Evolutionary conservation across 2,113 vertebrate species (phyloP), one percentile per base, ranked within the genome.

Genomic region (Hippopotamus amphibius): DNA sequence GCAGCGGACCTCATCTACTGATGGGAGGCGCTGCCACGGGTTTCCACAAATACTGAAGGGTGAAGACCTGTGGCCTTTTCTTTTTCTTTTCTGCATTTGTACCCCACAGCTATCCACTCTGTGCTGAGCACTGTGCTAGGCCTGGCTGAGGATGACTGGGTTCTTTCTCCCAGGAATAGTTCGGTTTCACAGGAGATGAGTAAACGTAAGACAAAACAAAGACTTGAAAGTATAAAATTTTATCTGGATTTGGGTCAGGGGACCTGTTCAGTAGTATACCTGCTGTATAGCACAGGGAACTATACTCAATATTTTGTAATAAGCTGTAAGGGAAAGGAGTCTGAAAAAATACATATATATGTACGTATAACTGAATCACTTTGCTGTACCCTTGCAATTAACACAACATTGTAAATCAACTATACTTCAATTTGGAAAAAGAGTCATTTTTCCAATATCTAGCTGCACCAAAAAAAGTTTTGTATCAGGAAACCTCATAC

Each of bases 191-290:
- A 50, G 19, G n/a, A 72, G 65, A 53, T 83, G 71, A 83, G 14
- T 53, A 88, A n/a, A 74, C 19, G 69, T 74, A 59, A 90, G 87
- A 50, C 26, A 77, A 95, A 80, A 66, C 22, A 69, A 86, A 77
- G 12, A 80, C 63, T 79, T 79, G 19, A 0, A 82, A 68, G 59
- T 90, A 41, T 59, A 53, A 59, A 87, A 16, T 37, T 66, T 33
- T 79, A 59, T 71, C 55, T 79, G 41, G 15, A 83, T 84, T 83
- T 90, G 53, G 10, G 48, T 46, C 79, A 68, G 37, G 28, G 6
- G 24, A 59, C 48, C 50, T 91, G 81, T 94, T n/a, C 24, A 33
- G 12, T 68, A 50, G 22, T 61, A 19, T 59, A 59, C 21, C 57
- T 59, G 21, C 57, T 59, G 21, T 59, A 59, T 22, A 59, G 57